Conservation (phyloP, 37 sponge, comb jelly and placozoan genomes). For the Axinella damicornis region DNA sequence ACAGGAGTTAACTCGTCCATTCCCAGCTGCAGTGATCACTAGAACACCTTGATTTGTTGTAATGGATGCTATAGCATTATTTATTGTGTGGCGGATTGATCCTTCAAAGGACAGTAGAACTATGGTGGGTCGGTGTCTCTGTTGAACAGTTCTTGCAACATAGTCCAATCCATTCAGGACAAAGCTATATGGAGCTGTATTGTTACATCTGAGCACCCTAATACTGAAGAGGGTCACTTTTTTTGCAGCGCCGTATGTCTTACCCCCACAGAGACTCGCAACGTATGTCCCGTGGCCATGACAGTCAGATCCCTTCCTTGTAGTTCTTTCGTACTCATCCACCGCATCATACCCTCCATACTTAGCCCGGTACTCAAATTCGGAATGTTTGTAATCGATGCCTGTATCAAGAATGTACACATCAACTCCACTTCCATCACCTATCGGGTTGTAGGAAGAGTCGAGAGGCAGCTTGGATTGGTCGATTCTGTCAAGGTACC, state of each 20-base stretch:
- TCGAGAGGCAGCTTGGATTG: constrained; percentile 25
- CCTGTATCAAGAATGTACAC: constrained; percentile 69
- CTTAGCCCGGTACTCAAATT: constrained; percentile 41
- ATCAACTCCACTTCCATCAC: constrained; percentile 54
- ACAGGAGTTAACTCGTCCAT: constrained; percentile 33
- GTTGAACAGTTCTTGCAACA: neutral
- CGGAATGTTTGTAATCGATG: constrained; percentile 40
- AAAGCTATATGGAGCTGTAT: constrained; percentile 25
- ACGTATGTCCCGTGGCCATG: constrained; percentile 69
- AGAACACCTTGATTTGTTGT: neutral
- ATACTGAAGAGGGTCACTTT: constrained; percentile 38
- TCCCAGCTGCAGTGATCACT: constrained; percentile 55
- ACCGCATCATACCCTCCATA: constrained; percentile 44
- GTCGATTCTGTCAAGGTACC: constrained; percentile 69
- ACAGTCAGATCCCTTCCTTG: constrained; percentile 50
- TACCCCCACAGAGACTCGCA: constrained; percentile 47
- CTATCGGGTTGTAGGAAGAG: constrained; percentile 37
- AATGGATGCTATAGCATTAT: constrained; percentile 31
- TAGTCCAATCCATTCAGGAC: constrained; percentile 47
- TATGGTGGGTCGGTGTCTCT: constrained; percentile 10
- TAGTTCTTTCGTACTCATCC: constrained; percentile 14
- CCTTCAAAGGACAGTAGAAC: constrained; percentile 50
- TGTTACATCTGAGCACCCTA: constrained; percentile 34
- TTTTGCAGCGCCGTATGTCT: constrained; percentile 55
- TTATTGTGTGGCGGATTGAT: neutral